These are phyloP conservation scores for Girardinus metallicus DNA, from an alignment of 2,797 vertebrate species.

Conservation along the genomic window DNA sequence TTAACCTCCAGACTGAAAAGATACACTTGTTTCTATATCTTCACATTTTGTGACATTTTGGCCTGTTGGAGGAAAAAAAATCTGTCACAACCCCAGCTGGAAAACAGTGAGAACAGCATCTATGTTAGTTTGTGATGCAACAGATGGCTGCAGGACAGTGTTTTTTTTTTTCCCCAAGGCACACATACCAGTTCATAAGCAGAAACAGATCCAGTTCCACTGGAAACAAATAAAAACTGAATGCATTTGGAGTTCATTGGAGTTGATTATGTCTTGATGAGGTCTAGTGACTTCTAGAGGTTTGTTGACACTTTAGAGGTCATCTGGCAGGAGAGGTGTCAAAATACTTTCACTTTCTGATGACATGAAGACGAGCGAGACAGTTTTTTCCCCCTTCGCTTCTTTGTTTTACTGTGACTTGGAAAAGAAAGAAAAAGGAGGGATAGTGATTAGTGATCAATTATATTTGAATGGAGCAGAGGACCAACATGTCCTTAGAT, in stretches of 20 bases:
- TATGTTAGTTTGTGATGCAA: background rate
- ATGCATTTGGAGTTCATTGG: background rate
- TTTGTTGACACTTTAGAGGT: background rate
- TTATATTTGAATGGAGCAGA: background rate
- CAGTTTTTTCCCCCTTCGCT: background rate
- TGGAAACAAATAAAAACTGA: background rate
- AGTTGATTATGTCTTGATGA: background rate
- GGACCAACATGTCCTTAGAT: background rate
- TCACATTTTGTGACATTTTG: background rate
- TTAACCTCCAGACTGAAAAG: background rate
- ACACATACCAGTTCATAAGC: background rate
- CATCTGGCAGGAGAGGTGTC: background rate
- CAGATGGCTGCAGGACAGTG: background rate
- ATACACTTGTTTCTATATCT: background rate
- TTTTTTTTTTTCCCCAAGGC: background rate
- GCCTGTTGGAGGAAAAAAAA: background rate
- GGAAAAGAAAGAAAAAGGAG: background rate
- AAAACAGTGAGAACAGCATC: background rate
- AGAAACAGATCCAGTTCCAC: slow-evolving; percentile 3
- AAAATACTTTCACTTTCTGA: slow-evolving; percentile 2
- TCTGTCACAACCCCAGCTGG: background rate
- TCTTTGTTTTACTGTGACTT: background rate
- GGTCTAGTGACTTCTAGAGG: background rate
- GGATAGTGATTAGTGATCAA: background rate
- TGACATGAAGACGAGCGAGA: background rate